phyloP scores from a whole-genome alignment of 2,888 invertebrate species.

The Eucera pruinosa region DNA sequence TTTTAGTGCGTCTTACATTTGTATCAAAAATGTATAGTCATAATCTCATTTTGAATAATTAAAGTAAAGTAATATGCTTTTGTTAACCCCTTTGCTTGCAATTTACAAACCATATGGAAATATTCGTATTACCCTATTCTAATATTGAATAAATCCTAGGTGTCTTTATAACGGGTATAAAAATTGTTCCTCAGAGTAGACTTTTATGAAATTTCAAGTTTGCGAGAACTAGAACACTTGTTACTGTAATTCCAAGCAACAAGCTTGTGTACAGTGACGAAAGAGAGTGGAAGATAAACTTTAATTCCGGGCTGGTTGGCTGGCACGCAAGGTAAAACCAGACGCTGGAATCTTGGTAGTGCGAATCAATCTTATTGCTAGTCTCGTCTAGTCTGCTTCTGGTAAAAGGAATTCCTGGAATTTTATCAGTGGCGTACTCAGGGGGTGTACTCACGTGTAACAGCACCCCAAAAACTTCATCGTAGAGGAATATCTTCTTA shows the following conservation, averaged over 20 bases:
- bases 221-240: not conserved
- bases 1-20: no score
- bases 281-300: slow-evolving; percentile 19
- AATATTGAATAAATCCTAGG: not conserved
- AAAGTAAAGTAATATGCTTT: no score
- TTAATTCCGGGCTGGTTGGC: slow-evolving; percentile 34
- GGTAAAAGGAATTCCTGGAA: slow-evolving; percentile 44
- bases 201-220: not conserved
- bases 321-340: slow-evolving; percentile 41
- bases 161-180: no score
- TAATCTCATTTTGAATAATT: no score
- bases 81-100: no score
- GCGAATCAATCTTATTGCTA: slow-evolving; percentile 54
- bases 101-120: no score
- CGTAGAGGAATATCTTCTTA: not conserved
- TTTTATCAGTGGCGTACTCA: slow-evolving; percentile 42
- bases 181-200: not conserved
- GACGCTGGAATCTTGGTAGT: slow-evolving; percentile 41
- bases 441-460: slow-evolving; percentile 7
- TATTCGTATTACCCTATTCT: no score
- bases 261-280: not conserved
- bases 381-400: slow-evolving; percentile 43
- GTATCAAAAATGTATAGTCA: no score
- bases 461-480: not conserved
- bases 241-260: slow-evolving; percentile 11